Base-by-base conservation (phyloP, 2,888 invertebrate species). In the Heliconius ismenius region DNA sequence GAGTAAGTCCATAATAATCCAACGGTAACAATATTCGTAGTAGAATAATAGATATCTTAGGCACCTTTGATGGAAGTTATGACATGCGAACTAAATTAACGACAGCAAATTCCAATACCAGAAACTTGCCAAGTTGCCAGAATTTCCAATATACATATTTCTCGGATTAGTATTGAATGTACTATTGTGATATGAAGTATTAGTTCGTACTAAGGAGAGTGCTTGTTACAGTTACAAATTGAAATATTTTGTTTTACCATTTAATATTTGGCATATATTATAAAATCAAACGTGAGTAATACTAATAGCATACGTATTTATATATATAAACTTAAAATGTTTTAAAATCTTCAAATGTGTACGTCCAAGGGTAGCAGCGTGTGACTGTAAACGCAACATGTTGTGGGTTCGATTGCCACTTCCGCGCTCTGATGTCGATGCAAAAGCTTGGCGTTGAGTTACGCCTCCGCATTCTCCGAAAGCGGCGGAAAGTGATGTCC, bases 51-150 rank as follows among this genome's bases (percentile, higher is more conserved):
- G 32, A 62, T 69, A 24, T 75, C 54, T 24, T 75, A 63, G 43
- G 32, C 63, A 64, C 75, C 69, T 64, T 64, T 58, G 64, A 63
- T 75, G 28, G 36, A 70, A 64, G 63, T 60, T 63, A 63, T 75
- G 63, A 75, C 63, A 75, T 49, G 63, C 49, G 11, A 70, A 70
- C 70, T 75, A 68, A 63, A 70, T 70, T 63, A 75, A 75, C 26
- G 62, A 70, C 21, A 68, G 43, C 62, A 39, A 24, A 75, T 69
- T 69, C 60, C 68, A 43, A 28, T 43, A 69, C 15, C n/a, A 36
- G 36, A 68, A 75, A 68, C 60, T 68, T 75, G 75, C 43, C 75
- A 75, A 75, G 75, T 73, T 43, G 7, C 43, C 24, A 62, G 60
- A 21, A 63, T 73, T 39, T 36, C 13, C 39, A 18, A 60, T 60